These are phyloP conservation scores for Acanthosepion esculentum DNA, from an alignment of 2,888 invertebrate genomes.

Conservation along the genomic window DNA sequence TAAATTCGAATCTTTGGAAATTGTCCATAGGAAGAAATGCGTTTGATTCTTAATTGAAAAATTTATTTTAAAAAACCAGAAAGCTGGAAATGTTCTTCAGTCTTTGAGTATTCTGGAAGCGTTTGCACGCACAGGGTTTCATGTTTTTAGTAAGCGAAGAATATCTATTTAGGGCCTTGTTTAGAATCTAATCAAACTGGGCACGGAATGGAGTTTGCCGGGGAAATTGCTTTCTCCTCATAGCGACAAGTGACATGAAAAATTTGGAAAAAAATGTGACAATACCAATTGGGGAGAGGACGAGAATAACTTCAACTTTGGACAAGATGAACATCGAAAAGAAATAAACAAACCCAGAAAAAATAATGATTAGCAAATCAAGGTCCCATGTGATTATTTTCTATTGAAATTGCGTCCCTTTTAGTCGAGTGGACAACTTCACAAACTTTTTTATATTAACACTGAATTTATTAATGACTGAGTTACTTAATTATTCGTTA, in stretches of 20 bases:
- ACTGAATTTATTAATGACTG: too few relatives aligned
- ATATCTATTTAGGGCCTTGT: neutral
- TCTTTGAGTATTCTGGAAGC: neutral
- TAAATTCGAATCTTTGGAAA: neutral
- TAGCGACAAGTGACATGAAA: neutral
- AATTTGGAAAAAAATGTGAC: neutral
- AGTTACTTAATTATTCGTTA: too few relatives aligned
- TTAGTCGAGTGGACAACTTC: neutral
- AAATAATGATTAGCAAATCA: neutral
- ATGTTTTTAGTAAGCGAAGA: neutral
- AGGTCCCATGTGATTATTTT: neutral
- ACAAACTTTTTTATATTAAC: too few relatives aligned
- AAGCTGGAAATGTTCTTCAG: neutral
- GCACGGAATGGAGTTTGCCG: neutral
- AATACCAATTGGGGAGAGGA: neutral
- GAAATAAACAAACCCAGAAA: neutral
- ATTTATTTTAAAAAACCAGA: neutral
- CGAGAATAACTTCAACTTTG: neutral
- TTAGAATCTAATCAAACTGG: neutral
- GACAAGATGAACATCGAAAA: neutral
- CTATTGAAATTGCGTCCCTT: neutral
- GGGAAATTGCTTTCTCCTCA: neutral
- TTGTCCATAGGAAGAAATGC: neutral
- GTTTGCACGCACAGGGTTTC: neutral
- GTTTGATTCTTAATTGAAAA: neutral